Evolutionary conservation across 2,888 invertebrate species (phyloP).

Genomic region (Keiferia lycopersicella): DNA sequence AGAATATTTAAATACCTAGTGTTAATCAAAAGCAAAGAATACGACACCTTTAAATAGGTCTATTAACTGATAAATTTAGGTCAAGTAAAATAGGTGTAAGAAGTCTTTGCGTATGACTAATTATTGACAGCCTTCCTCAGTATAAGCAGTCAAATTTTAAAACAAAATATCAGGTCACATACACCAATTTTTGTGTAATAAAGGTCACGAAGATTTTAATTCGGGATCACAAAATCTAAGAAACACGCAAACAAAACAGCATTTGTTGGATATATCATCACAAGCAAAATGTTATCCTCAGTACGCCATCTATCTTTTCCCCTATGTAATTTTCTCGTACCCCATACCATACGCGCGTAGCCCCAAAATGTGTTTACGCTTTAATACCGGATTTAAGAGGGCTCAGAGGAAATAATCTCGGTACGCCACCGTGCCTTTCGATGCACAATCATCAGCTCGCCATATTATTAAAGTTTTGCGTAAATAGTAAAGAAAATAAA

Average conservation of each 20-base stretch:
- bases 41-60: too few species aligned
- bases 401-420: constrained; percentile 9
- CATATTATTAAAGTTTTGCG: background rate
- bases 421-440: constrained; percentile 7
- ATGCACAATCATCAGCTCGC: background rate
- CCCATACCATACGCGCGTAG: background rate
- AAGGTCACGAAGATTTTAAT: too few species aligned
- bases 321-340: background rate
- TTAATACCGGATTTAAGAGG: constrained; percentile 27
- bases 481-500: background rate
- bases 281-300: background rate
- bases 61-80: too few species aligned
- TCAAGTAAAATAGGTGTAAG: too few species aligned
- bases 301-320: background rate
- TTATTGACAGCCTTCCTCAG: too few species aligned
- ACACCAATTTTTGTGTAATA: too few species aligned
- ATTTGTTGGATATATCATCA: too few species aligned
- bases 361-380: constrained; percentile 30
- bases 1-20: background rate
- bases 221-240: too few species aligned
- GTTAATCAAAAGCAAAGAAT: background rate
- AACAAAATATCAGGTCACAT: too few species aligned
- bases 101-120: too few species aligned
- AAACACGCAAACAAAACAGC: too few species aligned
- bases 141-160: too few species aligned